These are phyloP conservation scores for Neodontobutis hainanensis DNA, from an alignment of 2,113 vertebrate genomes.

Conservation along the genomic window DNA sequence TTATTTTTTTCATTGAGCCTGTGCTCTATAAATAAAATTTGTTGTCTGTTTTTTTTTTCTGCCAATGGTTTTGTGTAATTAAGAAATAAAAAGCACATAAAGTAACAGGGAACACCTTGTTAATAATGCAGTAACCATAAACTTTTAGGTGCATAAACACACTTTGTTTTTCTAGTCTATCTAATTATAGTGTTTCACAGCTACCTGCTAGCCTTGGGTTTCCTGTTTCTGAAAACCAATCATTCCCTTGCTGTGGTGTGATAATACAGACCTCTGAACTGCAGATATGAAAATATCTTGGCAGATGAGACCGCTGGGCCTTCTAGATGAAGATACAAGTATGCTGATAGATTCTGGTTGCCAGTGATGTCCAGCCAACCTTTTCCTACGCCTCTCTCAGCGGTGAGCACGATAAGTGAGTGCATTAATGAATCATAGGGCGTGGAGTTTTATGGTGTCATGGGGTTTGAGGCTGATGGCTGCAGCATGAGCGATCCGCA, in stretches of 20 bases:
- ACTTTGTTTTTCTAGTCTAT: background rate
- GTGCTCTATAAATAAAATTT: no score
- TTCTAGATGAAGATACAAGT: slow-evolving; percentile 3
- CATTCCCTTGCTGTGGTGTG: background rate
- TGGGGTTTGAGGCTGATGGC: background rate
- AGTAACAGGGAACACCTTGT: no score
- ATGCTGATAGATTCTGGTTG: slow-evolving; percentile 7
- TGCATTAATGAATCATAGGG: slow-evolving; percentile 11
- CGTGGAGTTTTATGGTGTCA: background rate
- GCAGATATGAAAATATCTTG: slow-evolving; percentile 15
- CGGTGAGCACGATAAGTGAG: slow-evolving; percentile 12
- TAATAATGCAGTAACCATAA: background rate
- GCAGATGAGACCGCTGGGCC: slow-evolving; percentile 6
- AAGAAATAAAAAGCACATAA: no score
- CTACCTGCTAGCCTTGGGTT: slow-evolving; percentile 6
- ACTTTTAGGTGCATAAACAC: background rate
- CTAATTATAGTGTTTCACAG: background rate
- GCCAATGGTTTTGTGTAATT: no score
- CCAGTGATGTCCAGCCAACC: slow-evolving; percentile 11
- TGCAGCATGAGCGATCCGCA: background rate
- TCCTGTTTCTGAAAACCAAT: slow-evolving; percentile 5
- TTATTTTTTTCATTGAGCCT: no score
- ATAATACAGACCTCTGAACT: slow-evolving; percentile 13
- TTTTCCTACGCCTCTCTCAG: slow-evolving; percentile 5
- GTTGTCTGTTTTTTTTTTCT: no score